Evolutionary conservation across 1,140 invertebrate genomes (phyloP).

Genomic region (Nixonia krombeini): DNA sequence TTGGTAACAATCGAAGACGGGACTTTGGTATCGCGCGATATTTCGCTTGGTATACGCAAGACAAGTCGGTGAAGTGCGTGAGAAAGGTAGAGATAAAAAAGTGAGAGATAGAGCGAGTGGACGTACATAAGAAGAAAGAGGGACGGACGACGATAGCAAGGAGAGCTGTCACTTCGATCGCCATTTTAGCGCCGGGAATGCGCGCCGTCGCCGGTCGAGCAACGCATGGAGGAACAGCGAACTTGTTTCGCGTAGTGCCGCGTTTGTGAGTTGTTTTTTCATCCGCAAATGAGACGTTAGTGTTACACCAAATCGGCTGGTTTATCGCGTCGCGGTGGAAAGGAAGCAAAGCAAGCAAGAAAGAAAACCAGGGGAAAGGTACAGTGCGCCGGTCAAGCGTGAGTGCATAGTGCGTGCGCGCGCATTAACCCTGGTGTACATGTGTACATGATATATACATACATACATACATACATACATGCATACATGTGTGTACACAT

Average conservation of each 20-base stretch:
- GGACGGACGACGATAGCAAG: conserved; percentile 21
- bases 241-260: conserved; percentile 29
- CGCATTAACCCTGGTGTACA: conserved; percentile 24
- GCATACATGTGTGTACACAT: conserved; percentile 34
- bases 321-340: conserved; percentile 14
- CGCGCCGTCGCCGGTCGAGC: conserved; percentile 57
- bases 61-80: too few species aligned
- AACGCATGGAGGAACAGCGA: conserved; percentile 48
- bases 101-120: not conserved
- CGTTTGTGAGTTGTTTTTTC: conserved; percentile 31
- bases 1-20: not conserved
- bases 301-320: conserved; percentile 16
- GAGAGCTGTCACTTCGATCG: conserved; percentile 68
- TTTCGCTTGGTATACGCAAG: too few species aligned
- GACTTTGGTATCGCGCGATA: too few species aligned
- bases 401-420: conserved; percentile 39
- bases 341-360: conserved; percentile 19
- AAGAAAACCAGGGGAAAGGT: conserved; percentile 38
- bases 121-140: conserved; percentile 10
- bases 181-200: conserved; percentile 70
- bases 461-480: too few species aligned
- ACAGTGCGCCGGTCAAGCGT: conserved; percentile 49
- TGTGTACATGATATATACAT: too few species aligned
- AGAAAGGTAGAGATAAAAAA: too few species aligned
- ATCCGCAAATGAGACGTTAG: conserved; percentile 10